Conservation (phyloP, 2,113 vertebrate genomes). For the Morone saxatilis region DNA sequence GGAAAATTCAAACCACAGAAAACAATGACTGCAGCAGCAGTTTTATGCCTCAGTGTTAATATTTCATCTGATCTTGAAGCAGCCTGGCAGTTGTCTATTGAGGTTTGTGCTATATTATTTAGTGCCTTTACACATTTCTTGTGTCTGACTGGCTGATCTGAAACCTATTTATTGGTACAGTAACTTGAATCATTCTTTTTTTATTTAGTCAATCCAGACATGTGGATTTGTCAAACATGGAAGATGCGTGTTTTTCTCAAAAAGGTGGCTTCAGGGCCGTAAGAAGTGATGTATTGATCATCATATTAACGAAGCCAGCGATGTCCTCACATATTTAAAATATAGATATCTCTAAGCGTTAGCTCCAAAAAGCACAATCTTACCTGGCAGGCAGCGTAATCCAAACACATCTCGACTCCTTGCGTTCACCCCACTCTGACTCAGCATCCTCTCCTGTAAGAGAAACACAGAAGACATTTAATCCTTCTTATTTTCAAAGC, state of each 20-base stretch:
- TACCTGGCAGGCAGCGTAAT: constrained; percentile 85
- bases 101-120: not conserved
- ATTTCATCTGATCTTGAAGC: not conserved
- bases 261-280: no score
- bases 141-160: not conserved
- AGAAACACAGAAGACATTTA: not conserved
- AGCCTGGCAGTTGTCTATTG: not conserved
- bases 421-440: constrained; percentile 71
- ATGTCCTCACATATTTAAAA: not conserved
- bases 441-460: constrained; percentile 85
- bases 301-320: not conserved
- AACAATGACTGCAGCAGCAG: constrained; percentile 7
- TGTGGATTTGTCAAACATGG: not conserved
- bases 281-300: no score
- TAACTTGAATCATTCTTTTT: not conserved
- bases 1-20: constrained; percentile 18
- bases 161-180: not conserved
- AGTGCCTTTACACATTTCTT: not conserved
- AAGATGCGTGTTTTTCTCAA: not conserved
- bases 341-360: not conserved
- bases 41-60: not conserved
- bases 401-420: constrained; percentile 83
- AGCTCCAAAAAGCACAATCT: constrained; percentile 11
- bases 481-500: not conserved
- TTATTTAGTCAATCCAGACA: not conserved